Percentiles rank a stretch among this genome's conserved stretches.
These are phyloP conservation scores for Drosophila mercatorum DNA, from an alignment of 2,888 invertebrate genomes.

Conservation along the genomic window DNA sequence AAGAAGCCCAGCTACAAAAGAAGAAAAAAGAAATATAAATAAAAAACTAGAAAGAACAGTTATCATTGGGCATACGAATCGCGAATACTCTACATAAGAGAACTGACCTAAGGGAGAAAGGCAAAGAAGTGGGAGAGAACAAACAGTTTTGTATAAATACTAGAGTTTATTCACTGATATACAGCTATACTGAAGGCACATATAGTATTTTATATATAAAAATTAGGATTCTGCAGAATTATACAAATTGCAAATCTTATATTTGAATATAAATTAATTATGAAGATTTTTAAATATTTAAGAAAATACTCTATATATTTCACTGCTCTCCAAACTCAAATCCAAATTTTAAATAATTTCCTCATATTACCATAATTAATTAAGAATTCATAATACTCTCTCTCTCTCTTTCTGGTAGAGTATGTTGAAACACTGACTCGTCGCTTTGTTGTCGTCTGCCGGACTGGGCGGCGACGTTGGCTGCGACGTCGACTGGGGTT, in stretches of 20 bases:
- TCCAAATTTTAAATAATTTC: too few relatives aligned
- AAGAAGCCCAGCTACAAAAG: conserved; percentile 45
- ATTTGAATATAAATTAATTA: too few relatives aligned
- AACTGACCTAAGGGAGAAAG: not conserved
- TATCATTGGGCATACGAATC: not conserved
- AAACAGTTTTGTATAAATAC: not conserved
- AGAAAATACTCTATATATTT: too few relatives aligned
- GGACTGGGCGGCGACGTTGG: conserved; percentile 18
- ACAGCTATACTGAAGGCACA: not conserved
- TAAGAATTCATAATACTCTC: not conserved
- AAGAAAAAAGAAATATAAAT: conserved; percentile 16
- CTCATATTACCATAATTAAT: not conserved
- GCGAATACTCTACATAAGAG: conserved; percentile 2
- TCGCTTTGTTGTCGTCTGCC: conserved; percentile 53
- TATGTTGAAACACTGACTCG: conserved; percentile 45
- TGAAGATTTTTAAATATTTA: too few relatives aligned
- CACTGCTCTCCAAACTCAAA: too few relatives aligned
- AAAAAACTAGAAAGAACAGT: conserved; percentile 18
- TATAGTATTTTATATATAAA: not conserved
- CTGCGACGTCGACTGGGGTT: conserved; percentile 9
- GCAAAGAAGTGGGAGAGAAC: too few relatives aligned
- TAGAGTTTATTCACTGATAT: too few relatives aligned
- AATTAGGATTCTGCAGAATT: too few relatives aligned
- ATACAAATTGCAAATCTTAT: too few relatives aligned
- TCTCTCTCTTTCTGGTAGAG: conserved; percentile 4